Base-by-base conservation (phyloP, 2,113 vertebrate genomes). In the Hyperopisus bebe region DNA sequence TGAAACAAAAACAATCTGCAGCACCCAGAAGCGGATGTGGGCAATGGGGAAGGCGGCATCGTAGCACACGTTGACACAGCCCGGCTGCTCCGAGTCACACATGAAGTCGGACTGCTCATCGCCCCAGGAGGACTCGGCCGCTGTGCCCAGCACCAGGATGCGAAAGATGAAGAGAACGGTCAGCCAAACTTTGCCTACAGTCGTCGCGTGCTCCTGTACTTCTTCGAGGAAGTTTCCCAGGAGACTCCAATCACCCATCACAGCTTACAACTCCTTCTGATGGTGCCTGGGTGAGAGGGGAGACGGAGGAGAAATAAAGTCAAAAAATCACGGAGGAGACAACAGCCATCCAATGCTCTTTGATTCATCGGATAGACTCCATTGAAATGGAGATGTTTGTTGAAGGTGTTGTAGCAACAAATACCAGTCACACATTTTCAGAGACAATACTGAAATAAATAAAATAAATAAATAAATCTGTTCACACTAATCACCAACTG, bases 1-100 rank as follows among this genome's bases (percentile, higher is more conserved):
- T 90, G 98, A 99, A 3, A 99, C 98, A 0, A 99, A 99, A 92
- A 99, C 98, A 90, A 99, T 97, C 95, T 99, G 98, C 2, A 99
- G 97, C n/a, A 99, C 98, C 98, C 98, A 99, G 87, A 97, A 99
- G 90, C 98, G 96, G 87, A 99, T 98, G 1, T 99, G 98, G 1
- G 98, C 98, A 87, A 99, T 99, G 47, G 98, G 98, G 92, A 99
- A 99, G 3, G 98, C 98, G 74, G 95, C 96, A 94, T 99, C 98
- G 0, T 99, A 99, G 92, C 98, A 99, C 13, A 99, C 98, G 0
- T 99, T 99, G 94, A 97, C 96, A 0, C 98, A 99, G 47, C 98
- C 98, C 0, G 98, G 98, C 93, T 98, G 97, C 24, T 95, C 94
- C 0, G 97, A 98, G 90, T 99, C 98, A 0, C 98, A 99, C 94